phyloP scores from a whole-genome alignment of 2,888 invertebrate genomes.

The Tetrapedia diversipes region DNA sequence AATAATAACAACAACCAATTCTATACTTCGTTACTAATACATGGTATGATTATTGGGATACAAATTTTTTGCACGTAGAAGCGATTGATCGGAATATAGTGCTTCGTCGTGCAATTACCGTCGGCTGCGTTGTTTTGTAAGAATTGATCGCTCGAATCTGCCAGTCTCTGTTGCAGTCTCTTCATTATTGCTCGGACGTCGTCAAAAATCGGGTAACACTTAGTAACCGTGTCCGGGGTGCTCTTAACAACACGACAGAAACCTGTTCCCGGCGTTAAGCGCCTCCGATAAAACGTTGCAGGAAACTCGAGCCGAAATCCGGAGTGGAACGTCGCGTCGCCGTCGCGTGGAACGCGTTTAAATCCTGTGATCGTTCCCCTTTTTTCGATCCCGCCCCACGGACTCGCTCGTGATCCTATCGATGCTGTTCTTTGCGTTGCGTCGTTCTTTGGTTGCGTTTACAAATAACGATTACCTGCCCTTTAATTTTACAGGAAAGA shows the following conservation, averaged over 20 bases:
- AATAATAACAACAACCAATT: too few species aligned
- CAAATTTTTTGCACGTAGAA: too few species aligned
- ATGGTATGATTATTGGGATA: too few species aligned
- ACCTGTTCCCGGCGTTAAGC: slow-evolving; percentile 40
- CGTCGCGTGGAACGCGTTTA: slow-evolving; percentile 1
- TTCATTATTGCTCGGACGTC: neutral
- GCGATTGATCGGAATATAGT: too few species aligned
- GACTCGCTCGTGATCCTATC: slow-evolving; percentile 18
- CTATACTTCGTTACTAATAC: too few species aligned
- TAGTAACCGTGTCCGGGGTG: neutral
- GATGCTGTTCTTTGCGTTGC: too few species aligned
- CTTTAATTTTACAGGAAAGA: too few species aligned
- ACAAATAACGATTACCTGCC: too few species aligned
- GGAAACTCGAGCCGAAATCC: slow-evolving; percentile 35
- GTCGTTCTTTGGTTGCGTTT: too few species aligned
- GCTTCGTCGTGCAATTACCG: too few species aligned
- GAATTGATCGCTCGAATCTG: neutral
- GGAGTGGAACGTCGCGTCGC: slow-evolving; percentile 31
- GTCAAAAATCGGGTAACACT: slow-evolving; percentile 7
- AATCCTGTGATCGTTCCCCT: neutral
- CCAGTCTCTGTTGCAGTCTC: too few species aligned
- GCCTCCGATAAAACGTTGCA: slow-evolving; percentile 26
- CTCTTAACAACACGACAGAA: slow-evolving; percentile 14
- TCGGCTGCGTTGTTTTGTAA: too few species aligned
- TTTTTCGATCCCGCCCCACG: neutral